Base-by-base conservation (phyloP, 1,140 invertebrate species). In the Apis florea region DNA sequence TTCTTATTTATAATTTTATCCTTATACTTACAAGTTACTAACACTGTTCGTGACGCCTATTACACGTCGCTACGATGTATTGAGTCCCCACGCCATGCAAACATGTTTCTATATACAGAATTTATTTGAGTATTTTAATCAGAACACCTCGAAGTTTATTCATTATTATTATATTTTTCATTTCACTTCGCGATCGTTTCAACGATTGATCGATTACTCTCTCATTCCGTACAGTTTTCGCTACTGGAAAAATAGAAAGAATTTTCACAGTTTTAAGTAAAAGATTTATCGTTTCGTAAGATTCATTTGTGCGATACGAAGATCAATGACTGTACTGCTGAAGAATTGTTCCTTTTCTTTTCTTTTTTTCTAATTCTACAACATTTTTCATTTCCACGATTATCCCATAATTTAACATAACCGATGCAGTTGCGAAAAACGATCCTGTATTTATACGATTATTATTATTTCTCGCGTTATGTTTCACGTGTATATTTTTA, bases 111-210 rank as follows among this genome's bases (percentile, higher is more conserved):
- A 82, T 88, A 21, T 84, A 86, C 82, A 80, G 76, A 75, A 72
- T 71, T 40, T 88, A 74, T 83, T 69, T 83, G 86, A 86, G 72
- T 86, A 89, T 89, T 89, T 40, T 88, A 72, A 79, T 75, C 63
- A n/a, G 87, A 88, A 88, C 84, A 88, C 84, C 84, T 76, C 53
- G 58, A 89, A 61, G 56, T 68, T 88, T 85, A 86, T 75, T 86
- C 73, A 53, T 72, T 76, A 77, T 75, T 79, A 79, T 79, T 84
- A 82, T 77, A 59, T 82, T 83, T 82, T 49, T 40, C 31, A 40
- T 26, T 26, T 74, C n/a, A 0, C 9, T 53, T 47, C n/a, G 68
- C 78, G 66, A n/a, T 79, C 77, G 66, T 71, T 83, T 69, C 63
- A 85, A 85, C 75, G 40, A 83, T 72, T 74, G 53, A 59, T 49